These are phyloP conservation scores for Callyntrura sp. DNA, from an alignment of 2,888 invertebrate species.

Conservation along the genomic window DNA sequence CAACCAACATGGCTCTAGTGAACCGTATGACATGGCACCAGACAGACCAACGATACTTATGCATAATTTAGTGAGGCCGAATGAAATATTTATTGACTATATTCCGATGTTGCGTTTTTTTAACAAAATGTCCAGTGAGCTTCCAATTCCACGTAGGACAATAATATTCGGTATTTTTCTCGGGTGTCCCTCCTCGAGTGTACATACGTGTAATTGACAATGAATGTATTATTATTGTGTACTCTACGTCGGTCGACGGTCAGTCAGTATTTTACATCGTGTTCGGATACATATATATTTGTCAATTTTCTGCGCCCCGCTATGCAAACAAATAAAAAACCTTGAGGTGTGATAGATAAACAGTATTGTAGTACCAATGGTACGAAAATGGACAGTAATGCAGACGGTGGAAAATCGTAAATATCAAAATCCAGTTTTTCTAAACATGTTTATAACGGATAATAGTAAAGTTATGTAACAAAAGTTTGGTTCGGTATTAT, in stretches of 20 bases:
- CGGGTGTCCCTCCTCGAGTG: background rate
- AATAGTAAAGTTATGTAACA: too few relatives aligned
- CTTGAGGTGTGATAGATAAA: conserved; percentile 49
- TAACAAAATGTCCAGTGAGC: background rate
- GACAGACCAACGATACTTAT: conserved; percentile 2
- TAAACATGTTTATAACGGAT: too few relatives aligned
- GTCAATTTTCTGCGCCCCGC: background rate
- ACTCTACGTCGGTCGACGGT: background rate
- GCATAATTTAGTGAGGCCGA: conserved; percentile 15
- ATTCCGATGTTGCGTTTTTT: background rate
- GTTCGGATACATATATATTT: too few relatives aligned
- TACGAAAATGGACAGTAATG: too few relatives aligned
- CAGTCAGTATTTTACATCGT: background rate
- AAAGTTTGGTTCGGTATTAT: too few relatives aligned
- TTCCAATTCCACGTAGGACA: background rate
- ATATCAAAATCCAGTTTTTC: too few relatives aligned
- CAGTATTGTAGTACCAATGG: too few relatives aligned
- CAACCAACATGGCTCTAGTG: background rate
- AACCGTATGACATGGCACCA: background rate
- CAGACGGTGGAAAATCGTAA: too few relatives aligned
- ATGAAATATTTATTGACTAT: background rate
- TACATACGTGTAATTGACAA: background rate
- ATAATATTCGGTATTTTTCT: too few relatives aligned
- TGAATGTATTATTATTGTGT: background rate
- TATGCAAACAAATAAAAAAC: background rate